These are phyloP conservation scores for Liopterus haemorrhoidalis DNA, from an alignment of 2,888 invertebrate genomes.

Conservation along the genomic window DNA sequence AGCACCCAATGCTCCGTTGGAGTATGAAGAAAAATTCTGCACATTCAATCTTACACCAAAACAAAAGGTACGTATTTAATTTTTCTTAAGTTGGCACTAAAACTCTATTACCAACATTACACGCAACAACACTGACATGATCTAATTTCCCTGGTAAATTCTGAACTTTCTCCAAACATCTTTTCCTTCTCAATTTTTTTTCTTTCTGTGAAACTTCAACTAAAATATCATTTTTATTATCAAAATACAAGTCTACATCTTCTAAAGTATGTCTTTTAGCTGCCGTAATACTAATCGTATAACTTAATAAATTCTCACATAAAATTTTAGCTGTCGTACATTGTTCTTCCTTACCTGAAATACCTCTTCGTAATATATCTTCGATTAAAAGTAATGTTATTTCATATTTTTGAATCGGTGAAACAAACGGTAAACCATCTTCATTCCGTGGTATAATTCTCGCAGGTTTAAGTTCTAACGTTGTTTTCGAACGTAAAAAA, in stretches of 20 bases:
- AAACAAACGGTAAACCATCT: conserved; percentile 59
- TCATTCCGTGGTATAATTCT: conserved; percentile 46
- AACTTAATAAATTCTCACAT: conserved; percentile 69
- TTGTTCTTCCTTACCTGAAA: conserved; percentile 43
- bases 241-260: conserved; percentile 70
- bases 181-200: conserved; percentile 61
- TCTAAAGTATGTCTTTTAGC: conserved; percentile 77
- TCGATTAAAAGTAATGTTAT: conserved; percentile 68
- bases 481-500: conserved; percentile 45
- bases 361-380: conserved; percentile 60
- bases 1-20: too few species aligned
- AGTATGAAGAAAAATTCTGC: too few species aligned
- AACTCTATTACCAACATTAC: conserved; percentile 56
- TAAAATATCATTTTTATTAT: conserved; percentile 51
- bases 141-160: conserved; percentile 80
- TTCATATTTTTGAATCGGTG: conserved; percentile 69
- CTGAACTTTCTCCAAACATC: conserved; percentile 64
- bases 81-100: too few species aligned
- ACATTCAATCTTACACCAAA: too few species aligned
- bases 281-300: conserved; percentile 71
- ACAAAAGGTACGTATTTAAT: too few species aligned
- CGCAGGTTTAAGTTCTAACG: conserved; percentile 39
- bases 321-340: conserved; percentile 58
- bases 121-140: conserved; percentile 80
- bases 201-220: conserved; percentile 57